phyloP scores from a whole-genome alignment of 2,888 invertebrate species.

The Ephialtes manifestator region DNA sequence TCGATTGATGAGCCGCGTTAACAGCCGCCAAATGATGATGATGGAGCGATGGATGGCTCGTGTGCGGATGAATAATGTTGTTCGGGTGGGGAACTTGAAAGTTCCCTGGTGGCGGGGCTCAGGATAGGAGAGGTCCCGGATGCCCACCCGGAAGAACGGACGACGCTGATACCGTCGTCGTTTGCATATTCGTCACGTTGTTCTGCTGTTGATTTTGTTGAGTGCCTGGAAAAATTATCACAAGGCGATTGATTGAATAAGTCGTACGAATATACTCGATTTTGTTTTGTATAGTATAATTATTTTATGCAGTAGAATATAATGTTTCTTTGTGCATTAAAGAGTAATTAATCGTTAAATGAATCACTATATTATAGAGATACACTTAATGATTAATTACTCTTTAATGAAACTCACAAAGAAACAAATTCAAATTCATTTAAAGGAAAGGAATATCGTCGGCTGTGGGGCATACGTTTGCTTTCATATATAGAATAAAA shows the following conservation, averaged over 20 bases:
- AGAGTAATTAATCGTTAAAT: too few relatives aligned
- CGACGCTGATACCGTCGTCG: constrained; percentile 80
- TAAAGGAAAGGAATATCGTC: too few relatives aligned
- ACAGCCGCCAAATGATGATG: constrained; percentile 82
- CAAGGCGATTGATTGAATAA: neutral
- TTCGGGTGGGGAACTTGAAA: constrained; percentile 85
- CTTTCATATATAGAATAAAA: too few relatives aligned
- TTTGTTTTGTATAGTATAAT: too few relatives aligned
- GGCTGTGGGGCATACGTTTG: too few relatives aligned
- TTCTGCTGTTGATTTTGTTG: constrained; percentile 84
- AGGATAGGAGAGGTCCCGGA: constrained; percentile 85
- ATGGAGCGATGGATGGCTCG: constrained; percentile 72
- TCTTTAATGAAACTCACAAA: too few relatives aligned
- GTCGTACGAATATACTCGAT: too few relatives aligned
- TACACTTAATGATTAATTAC: too few relatives aligned
- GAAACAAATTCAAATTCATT: too few relatives aligned
- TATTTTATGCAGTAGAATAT: too few relatives aligned
- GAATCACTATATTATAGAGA: too few relatives aligned
- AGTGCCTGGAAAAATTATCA: constrained; percentile 74
- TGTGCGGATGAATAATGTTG: constrained; percentile 83
- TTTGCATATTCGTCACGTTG: constrained; percentile 83
- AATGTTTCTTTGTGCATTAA: too few relatives aligned
- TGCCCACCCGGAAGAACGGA: constrained; percentile 84
- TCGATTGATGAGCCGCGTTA: constrained; percentile 82
- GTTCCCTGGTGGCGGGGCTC: constrained; percentile 86